Base-by-base conservation (phyloP, 1,140 invertebrate species). In the Penaeus japonicus region DNA sequence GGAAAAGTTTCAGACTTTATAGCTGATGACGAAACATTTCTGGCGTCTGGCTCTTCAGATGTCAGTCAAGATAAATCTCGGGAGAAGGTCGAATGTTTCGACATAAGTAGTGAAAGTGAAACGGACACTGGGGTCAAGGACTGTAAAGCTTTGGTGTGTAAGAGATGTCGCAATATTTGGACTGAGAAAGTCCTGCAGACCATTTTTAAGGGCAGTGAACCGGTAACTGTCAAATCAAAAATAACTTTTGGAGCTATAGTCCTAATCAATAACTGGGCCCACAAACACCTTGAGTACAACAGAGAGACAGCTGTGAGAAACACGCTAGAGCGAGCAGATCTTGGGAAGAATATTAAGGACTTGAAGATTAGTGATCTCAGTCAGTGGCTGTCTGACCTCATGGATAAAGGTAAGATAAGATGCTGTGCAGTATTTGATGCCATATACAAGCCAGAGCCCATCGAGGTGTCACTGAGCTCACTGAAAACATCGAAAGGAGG, bases 241-340 rank as follows among this genome's bases (percentile, higher is more conserved):
- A 86, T 89, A 20, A 89, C 89, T 15, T 89, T 86, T 86, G 89
- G 89, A 18, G 84, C 89, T 35, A 89, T 89, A 32, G 77, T 89
- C 20, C 83, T 84, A 55, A 86, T 89, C 30, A 89, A 85, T 73
- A 35, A 75, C 20, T 89, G 59, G 39, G 84, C 80, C 35, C 59
- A 85, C 3, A 27, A 53, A 22, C 78, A 86, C 27, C 47, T 75
- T 30, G 10, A 2, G 30, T 10, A 39, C 12, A 47, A 80, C 35
- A 89, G 83, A 65, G 89, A 89, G 5, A 18, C 32, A 12, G 62
- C 84, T 30, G 53, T 89, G 22, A 79, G 54, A 12, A 47, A 59
- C 55, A 32, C 86, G 22, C 30, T 89, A 22, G 89, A 89, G 24
- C 32, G 89, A 78, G 84, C 89, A 73, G 89, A 89, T 73, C 30